These are phyloP conservation scores for Andrena praecox DNA, from an alignment of 2,888 invertebrate species.

Conservation along the genomic window DNA sequence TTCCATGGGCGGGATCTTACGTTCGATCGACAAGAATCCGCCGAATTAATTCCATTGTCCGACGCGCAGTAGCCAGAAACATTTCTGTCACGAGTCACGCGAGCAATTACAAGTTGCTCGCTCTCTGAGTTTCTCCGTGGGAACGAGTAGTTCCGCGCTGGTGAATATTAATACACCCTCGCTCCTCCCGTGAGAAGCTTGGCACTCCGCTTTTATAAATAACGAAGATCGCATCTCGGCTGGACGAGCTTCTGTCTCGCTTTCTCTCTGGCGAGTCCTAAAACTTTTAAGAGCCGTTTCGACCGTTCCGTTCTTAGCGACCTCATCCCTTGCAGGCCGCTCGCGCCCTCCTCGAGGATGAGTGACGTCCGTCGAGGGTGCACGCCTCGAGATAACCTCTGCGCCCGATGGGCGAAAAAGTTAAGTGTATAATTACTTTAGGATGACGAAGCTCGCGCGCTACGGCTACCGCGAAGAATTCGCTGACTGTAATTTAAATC, in stretches of 20 bases:
- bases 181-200: neutral
- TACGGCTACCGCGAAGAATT: conserved; percentile 65
- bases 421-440: conserved; percentile 82
- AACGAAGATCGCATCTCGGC: conserved; percentile 37
- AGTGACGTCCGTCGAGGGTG: conserved; percentile 67
- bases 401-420: conserved; percentile 77
- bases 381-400: conserved; percentile 75
- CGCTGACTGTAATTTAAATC: conserved; percentile 73
- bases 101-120: conserved; percentile 32
- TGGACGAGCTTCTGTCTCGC: neutral
- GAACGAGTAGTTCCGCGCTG: neutral
- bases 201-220: conserved; percentile 36
- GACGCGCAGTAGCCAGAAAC: neutral
- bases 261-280: conserved; percentile 21
- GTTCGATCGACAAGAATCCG: conserved; percentile 9
- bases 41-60: neutral
- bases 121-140: neutral
- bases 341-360: conserved; percentile 64
- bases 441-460: conserved; percentile 78
- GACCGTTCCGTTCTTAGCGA: conserved; percentile 45
- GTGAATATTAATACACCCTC: conserved; percentile 39
- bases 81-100: conserved; percentile 6
- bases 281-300: conserved; percentile 77
- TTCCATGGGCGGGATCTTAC: conserved; percentile 43
- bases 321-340: conserved; percentile 33